phyloP scores from a whole-genome alignment of 2,888 invertebrate species.

The Pantelozetes paolii region DNA sequence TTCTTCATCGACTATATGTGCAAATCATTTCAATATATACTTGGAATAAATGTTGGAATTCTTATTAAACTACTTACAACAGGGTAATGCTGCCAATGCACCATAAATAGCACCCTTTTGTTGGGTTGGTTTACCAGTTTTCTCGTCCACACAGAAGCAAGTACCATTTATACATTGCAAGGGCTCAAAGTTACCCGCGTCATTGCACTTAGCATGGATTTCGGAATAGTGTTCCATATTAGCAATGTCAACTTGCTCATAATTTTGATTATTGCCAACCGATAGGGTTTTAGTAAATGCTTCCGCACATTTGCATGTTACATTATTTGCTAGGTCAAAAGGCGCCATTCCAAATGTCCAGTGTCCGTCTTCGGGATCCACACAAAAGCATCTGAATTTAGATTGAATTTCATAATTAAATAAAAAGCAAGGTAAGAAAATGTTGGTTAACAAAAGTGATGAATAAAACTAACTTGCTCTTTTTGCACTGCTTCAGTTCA shows the following conservation, averaged over 20 bases:
- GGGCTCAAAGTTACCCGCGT: constrained; percentile 11
- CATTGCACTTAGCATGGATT: constrained; percentile 22
- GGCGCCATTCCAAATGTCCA: background rate
- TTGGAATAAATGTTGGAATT: too few relatives aligned
- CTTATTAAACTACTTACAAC: constrained; percentile 6
- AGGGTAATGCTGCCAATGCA: background rate
- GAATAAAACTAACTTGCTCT: constrained; percentile 13
- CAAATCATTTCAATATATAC: too few relatives aligned
- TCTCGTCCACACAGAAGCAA: constrained; percentile 27
- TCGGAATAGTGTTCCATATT: constrained; percentile 3
- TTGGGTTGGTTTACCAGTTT: background rate
- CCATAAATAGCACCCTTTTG: constrained; percentile 2
- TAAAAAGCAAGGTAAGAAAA: too few relatives aligned
- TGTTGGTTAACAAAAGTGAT: too few relatives aligned
- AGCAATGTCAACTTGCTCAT: background rate
- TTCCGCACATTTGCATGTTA: constrained; percentile 16
- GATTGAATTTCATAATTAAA: too few relatives aligned
- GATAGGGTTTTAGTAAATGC: background rate
- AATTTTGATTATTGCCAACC: background rate
- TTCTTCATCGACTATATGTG: constrained; percentile 8
- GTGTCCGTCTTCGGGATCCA: constrained; percentile 10
- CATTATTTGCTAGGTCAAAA: background rate
- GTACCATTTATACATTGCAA: constrained; percentile 29
- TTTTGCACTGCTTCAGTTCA: constrained; percentile 7
- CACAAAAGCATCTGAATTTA: constrained; percentile 3